Conservation (phyloP, 2,113 vertebrate species). For the Oreochromis spilurus region DNA sequence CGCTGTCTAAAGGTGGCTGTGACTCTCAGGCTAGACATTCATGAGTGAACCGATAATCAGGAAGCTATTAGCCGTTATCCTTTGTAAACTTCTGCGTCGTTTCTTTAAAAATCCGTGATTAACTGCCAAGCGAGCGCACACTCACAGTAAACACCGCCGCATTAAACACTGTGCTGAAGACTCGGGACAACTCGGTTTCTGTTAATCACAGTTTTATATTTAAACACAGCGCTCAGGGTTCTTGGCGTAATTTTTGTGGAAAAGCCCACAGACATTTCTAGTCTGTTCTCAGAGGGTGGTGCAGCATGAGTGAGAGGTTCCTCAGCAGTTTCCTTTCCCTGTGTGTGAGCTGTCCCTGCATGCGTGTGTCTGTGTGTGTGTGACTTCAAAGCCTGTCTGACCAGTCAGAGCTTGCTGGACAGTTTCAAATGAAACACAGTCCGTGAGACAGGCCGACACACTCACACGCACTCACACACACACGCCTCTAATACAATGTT, state of each 20-base stretch:
- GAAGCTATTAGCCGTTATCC: not conserved
- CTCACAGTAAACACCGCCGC: not conserved
- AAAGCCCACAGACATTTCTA: slow-evolving; percentile 7
- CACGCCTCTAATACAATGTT: not conserved
- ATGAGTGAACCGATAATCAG: not conserved
- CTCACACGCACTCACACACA: not conserved
- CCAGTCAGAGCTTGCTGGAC: slow-evolving; percentile 18
- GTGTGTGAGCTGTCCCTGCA: not conserved
- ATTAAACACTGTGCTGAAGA: not conserved
- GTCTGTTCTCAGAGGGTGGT: slow-evolving; percentile 9
- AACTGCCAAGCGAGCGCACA: not conserved
- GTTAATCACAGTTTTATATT: not conserved
- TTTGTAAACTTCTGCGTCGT: not conserved
- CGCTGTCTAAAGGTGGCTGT: not conserved
- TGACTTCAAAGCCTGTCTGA: slow-evolving; percentile 38
- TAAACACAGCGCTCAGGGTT: not conserved
- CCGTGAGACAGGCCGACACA: not conserved
- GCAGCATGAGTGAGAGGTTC: slow-evolving; percentile 16
- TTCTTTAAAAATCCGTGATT: not conserved
- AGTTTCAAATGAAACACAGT: slow-evolving; percentile 29
- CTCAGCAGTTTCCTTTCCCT: not conserved
- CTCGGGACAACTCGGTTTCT: not conserved
- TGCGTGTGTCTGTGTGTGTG: not conserved
- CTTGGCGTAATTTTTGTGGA: slow-evolving; percentile 2
- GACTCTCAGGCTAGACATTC: not conserved